These are phyloP conservation scores for Mnemiopsis leidyi DNA, from an alignment of 37 sponge, comb jelly and placozoan species.

Conservation along the genomic window DNA sequence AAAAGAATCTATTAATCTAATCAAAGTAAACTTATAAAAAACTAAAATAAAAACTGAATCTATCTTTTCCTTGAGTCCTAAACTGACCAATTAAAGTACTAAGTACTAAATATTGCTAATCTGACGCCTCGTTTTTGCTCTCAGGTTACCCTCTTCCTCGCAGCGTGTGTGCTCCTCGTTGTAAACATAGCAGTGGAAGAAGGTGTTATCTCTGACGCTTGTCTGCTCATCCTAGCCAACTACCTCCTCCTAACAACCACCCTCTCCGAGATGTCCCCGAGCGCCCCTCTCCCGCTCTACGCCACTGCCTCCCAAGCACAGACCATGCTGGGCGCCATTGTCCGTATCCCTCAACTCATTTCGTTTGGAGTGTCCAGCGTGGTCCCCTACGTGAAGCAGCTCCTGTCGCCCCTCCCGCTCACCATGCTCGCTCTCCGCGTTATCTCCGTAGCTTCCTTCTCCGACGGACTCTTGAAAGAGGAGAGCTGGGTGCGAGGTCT, in stretches of 20 bases:
- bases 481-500: conserved; percentile 59
- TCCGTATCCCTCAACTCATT: conserved; percentile 39
- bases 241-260: conserved; percentile 15
- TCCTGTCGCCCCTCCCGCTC: conserved; percentile 57
- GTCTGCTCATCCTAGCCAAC: not conserved
- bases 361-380: conserved; percentile 3
- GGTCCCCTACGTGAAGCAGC: conserved; percentile 24
- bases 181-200: conserved; percentile 22
- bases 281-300: not conserved
- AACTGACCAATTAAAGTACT: too few species aligned
- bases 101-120: too few species aligned
- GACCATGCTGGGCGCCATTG: conserved; percentile 48
- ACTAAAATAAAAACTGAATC: too few species aligned
- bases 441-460: conserved; percentile 39
- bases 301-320: conserved; percentile 33
- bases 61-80: too few species aligned
- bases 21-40: too few species aligned
- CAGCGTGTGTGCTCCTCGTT: not conserved
- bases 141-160: not conserved
- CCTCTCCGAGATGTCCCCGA: not conserved
- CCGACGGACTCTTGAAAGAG: not conserved
- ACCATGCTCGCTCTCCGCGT: conserved; percentile 34
- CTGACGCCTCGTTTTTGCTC: too few species aligned
- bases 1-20: too few species aligned
- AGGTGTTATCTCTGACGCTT: conserved; percentile 37